phyloP scores from a whole-genome alignment of 1,140 invertebrate species.

The Rhizoglyphus robini region DNA sequence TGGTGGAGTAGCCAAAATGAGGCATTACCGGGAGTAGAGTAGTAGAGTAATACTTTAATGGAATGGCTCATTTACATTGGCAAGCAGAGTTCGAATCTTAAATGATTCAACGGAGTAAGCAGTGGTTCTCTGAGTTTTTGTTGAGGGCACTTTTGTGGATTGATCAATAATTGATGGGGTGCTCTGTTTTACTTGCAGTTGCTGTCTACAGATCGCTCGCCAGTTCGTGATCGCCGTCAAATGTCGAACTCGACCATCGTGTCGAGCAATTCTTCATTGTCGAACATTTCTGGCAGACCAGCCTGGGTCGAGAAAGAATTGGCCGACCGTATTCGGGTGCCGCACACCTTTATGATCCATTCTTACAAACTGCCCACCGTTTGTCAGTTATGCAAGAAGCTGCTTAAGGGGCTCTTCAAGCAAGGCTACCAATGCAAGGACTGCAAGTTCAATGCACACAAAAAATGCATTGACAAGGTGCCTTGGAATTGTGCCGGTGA shows the following conservation, averaged over 20 bases:
- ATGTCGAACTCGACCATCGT: constrained; percentile 8
- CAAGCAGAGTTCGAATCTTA: too few species aligned
- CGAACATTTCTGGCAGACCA: constrained; percentile 41
- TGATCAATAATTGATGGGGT: too few species aligned
- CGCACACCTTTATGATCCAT: constrained; percentile 63
- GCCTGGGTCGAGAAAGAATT: constrained; percentile 59
- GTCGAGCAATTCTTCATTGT: constrained; percentile 8
- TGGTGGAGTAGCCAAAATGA: constrained; percentile 24
- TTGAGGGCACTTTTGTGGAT: too few species aligned
- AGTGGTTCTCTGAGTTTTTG: too few species aligned
- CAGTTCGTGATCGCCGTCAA: constrained; percentile 6
- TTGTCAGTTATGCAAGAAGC: constrained; percentile 86
- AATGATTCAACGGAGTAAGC: too few species aligned
- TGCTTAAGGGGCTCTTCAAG: constrained; percentile 85
- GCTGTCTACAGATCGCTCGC: background rate
- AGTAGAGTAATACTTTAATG: too few species aligned
- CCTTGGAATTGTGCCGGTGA: constrained; percentile 92
- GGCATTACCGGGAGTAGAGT: too few species aligned
- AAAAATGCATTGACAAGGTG: constrained; percentile 85
- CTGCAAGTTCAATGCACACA: constrained; percentile 75
- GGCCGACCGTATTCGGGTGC: constrained; percentile 60
- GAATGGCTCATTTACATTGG: too few species aligned
- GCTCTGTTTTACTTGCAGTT: too few species aligned
- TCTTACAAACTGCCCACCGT: constrained; percentile 85
- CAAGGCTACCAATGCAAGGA: constrained; percentile 90